Evolutionary conservation across 2,113 vertebrate species (phyloP).

Genomic region (Entelurus aequoreus): DNA sequence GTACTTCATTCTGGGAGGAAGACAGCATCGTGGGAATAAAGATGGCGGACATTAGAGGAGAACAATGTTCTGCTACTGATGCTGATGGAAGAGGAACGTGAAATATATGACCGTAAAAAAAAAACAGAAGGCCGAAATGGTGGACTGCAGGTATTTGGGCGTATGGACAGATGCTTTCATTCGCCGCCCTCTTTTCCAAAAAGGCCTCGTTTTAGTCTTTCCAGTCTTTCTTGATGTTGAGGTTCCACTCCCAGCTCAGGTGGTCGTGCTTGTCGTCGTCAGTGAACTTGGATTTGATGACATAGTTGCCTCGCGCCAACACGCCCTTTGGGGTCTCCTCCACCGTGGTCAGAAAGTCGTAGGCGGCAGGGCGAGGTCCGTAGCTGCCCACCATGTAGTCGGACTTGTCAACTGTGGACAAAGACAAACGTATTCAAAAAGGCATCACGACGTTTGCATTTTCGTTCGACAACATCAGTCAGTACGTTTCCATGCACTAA

Average conservation of each 20-base stretch:
- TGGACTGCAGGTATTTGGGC: background rate
- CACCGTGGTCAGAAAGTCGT: slow-evolving; percentile 85
- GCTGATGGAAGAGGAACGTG: slow-evolving; percentile 33
- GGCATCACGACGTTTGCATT: too few species aligned
- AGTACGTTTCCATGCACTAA: too few species aligned
- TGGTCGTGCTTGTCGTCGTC: slow-evolving; percentile 92
- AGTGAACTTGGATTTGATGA: slow-evolving; percentile 89
- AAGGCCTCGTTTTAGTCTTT: slow-evolving; percentile 76
- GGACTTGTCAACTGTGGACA: slow-evolving; percentile 81
- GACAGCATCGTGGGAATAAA: slow-evolving; percentile 52
- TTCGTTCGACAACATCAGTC: too few species aligned
- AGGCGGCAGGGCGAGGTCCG: slow-evolving; percentile 80
- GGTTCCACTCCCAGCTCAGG: slow-evolving; percentile 95
- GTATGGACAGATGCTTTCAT: slow-evolving; percentile 14
- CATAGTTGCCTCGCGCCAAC: slow-evolving; percentile 86
- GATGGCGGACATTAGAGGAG: background rate
- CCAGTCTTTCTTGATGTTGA: slow-evolving; percentile 95
- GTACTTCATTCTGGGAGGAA: slow-evolving; percentile 66
- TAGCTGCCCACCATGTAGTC: slow-evolving; percentile 98
- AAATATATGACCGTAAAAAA: slow-evolving; percentile 35
- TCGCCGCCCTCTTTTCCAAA: slow-evolving; percentile 7
- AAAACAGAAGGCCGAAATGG: background rate
- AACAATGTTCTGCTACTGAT: slow-evolving; percentile 25
- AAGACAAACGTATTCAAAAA: background rate
- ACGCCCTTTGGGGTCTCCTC: slow-evolving; percentile 90